Evolutionary conservation across 2,113 vertebrate genomes (phyloP).

Genomic region (Synodontis membranacea): DNA sequence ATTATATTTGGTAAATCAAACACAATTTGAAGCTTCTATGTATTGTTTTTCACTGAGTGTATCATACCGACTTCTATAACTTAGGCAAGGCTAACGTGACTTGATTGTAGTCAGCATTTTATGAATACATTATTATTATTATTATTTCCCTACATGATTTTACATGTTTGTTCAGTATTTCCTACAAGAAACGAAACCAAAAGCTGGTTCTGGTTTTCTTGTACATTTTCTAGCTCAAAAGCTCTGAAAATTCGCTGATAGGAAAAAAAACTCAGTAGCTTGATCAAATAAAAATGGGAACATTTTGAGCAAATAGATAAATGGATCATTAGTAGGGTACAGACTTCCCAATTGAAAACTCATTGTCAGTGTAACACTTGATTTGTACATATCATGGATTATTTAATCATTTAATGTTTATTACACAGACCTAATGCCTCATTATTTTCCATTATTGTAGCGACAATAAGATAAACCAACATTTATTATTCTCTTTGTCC

Average conservation of each 20-base stretch:
- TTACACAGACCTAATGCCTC: background rate
- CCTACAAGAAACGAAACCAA: background rate
- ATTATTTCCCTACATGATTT: background rate
- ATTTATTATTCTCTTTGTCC: slow-evolving; percentile 15
- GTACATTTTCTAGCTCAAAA: background rate
- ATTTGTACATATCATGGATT: background rate
- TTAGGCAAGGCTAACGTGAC: background rate
- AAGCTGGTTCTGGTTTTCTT: background rate
- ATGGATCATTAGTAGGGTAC: background rate
- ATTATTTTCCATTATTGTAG: background rate
- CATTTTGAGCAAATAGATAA: background rate
- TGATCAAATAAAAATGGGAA: background rate
- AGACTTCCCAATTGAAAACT: background rate
- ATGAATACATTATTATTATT: background rate
- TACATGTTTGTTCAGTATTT: background rate
- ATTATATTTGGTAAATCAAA: background rate
- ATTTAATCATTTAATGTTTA: background rate
- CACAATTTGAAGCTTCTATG: background rate
- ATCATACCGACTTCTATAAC: background rate
- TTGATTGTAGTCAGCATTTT: background rate
- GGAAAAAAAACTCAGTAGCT: background rate
- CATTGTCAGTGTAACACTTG: background rate
- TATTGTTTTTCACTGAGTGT: background rate
- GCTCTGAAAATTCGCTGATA: no score
- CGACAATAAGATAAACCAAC: slow-evolving; percentile 6